Conservation (phyloP, 2,888 invertebrate genomes). For the Tetragonula carbonaria region DNA sequence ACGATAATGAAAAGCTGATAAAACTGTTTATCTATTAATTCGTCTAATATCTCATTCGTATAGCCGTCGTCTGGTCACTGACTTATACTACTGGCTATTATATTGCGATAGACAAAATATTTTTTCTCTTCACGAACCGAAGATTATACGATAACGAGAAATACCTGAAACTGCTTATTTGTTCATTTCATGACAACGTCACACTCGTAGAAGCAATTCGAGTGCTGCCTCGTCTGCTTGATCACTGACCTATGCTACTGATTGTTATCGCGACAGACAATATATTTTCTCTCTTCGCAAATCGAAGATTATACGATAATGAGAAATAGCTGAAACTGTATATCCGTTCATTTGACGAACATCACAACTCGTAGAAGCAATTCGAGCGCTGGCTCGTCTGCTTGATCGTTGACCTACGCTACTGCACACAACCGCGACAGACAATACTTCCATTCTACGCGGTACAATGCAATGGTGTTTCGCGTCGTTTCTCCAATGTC, state of each 20-base stretch:
- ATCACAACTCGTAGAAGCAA: not conserved
- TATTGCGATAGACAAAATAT: too few species aligned
- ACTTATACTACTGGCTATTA: too few species aligned
- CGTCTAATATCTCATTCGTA: too few species aligned
- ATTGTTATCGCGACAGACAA: not conserved
- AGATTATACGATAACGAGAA: not conserved
- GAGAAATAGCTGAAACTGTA: not conserved
- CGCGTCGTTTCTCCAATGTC: not conserved
- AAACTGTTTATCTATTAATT: too few species aligned
- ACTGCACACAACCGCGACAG: conserved; percentile 8
- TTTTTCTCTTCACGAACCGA: too few species aligned
- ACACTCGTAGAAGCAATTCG: not conserved
- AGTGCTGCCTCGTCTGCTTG: not conserved
- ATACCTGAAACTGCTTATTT: not conserved
- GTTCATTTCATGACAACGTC: not conserved
- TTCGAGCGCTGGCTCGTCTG: not conserved
- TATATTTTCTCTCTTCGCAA: conserved; percentile 3
- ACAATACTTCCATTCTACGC: conserved; percentile 13
- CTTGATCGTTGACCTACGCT: conserved; percentile 10
- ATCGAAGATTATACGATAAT: too few species aligned
- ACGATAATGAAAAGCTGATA: not conserved
- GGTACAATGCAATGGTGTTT: not conserved
- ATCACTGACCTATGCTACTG: conserved; percentile 24
- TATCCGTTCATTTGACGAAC: not conserved
- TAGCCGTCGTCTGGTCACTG: too few species aligned